Percentiles rank a stretch among this genome's conserved stretches.
Evolutionary conservation across 1,140 invertebrate species (phyloP).

Genomic region (Adelges cooleyi): DNA sequence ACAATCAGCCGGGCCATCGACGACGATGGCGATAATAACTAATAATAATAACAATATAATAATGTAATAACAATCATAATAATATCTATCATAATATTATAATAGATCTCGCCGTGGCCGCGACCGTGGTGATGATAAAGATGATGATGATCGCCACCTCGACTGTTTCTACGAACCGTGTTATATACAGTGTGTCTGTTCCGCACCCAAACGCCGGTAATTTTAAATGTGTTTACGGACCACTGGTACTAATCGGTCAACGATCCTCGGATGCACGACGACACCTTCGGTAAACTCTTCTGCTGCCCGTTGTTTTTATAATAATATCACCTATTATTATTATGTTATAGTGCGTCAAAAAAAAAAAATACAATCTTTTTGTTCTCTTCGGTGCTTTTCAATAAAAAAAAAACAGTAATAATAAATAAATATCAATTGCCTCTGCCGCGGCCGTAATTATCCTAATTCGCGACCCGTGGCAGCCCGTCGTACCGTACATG

Average conservation of each 20-base stretch:
- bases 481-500: too few species aligned
- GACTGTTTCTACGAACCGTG: conserved; percentile 16
- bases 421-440: neutral
- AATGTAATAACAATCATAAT: too few species aligned
- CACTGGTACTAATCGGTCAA: conserved; percentile 28
- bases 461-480: too few species aligned
- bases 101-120: too few species aligned
- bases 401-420: neutral
- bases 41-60: too few species aligned
- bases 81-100: too few species aligned
- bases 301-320: neutral
- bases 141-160: too few species aligned
- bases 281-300: neutral
- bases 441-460: too few species aligned
- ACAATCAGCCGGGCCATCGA: too few species aligned
- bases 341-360: too few species aligned
- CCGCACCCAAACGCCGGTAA: conserved; percentile 25
- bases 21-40: too few species aligned
- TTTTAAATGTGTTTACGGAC: conserved; percentile 27
- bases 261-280: neutral
- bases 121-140: too few species aligned
- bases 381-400: neutral
- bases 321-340: conserved; percentile 1
- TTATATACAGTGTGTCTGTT: conserved; percentile 17
- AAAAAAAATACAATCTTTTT: neutral